Conservation (phyloP, 2,113 vertebrate genomes). For the Sterrhoptilus dennistouni region DNA sequence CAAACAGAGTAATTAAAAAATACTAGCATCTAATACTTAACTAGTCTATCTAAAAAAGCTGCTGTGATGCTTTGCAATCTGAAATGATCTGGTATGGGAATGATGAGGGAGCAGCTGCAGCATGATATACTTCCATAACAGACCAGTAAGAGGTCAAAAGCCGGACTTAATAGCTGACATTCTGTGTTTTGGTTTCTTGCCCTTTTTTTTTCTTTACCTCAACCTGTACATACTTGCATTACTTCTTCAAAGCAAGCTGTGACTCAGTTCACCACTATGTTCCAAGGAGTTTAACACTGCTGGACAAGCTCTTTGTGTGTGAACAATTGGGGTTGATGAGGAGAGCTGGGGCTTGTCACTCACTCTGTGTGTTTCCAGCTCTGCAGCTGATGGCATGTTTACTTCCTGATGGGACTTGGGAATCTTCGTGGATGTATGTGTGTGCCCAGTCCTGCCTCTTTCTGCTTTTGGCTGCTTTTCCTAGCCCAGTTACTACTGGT, state of each 20-base stretch:
- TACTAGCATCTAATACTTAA: neutral
- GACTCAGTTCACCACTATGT: neutral
- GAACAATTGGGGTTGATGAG: neutral
- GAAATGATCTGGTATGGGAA: neutral
- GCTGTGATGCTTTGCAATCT: neutral
- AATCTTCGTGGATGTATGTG: fast-evolving
- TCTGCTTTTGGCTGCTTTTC: neutral
- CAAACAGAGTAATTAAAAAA: neutral
- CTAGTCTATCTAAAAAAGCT: neutral
- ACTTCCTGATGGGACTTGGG: neutral
- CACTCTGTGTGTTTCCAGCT: neutral
- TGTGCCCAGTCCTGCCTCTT: neutral
- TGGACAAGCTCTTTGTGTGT: neutral
- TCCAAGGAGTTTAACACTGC: neutral
- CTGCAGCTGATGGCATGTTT: neutral
- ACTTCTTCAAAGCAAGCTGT: neutral
- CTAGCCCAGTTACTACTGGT: neutral
- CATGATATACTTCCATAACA: neutral
- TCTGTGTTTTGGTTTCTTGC: neutral
- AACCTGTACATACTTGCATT: neutral
- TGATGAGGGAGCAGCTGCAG: neutral
- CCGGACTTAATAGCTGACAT: neutral
- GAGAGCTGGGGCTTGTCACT: neutral
- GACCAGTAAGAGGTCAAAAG: neutral
- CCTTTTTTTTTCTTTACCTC: neutral